Percentiles rank a stretch among this genome's conserved stretches.
These are phyloP conservation scores for Drosophila eugracilis DNA, from an alignment of 1,140 invertebrate genomes.

Conservation along the genomic window DNA sequence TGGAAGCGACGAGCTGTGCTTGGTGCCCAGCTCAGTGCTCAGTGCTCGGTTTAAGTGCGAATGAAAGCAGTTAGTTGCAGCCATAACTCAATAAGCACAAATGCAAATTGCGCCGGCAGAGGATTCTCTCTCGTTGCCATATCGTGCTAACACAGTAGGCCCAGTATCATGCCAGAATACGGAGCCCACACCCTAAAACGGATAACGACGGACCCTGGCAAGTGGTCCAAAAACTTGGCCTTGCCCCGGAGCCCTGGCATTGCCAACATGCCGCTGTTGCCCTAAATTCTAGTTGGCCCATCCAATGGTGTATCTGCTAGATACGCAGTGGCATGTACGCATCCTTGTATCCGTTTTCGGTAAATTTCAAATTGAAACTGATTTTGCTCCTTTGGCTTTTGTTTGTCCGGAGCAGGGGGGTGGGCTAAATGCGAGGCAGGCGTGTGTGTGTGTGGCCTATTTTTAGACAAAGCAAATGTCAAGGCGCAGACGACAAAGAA, in stretches of 20 bases:
- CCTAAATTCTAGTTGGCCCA: conserved; percentile 26
- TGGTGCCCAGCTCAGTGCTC: conserved; percentile 12
- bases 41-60: conserved; percentile 71
- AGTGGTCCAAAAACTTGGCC: conserved; percentile 39
- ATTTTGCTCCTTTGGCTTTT: conserved; percentile 64
- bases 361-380: conserved; percentile 76
- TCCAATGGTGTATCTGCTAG: conserved; percentile 14
- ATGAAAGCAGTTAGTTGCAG: conserved; percentile 79
- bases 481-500: conserved; percentile 51
- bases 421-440: background rate
- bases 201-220: background rate
- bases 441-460: conserved; percentile 18
- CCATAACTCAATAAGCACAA: conserved; percentile 81
- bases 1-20: background rate
- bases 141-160: conserved; percentile 11
- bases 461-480: conserved; percentile 42
- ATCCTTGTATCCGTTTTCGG: conserved; percentile 66
- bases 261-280: conserved; percentile 36
- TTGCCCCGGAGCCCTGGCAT: conserved; percentile 19
- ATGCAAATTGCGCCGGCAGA: conserved; percentile 71
- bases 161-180: conserved; percentile 43
- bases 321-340: conserved; percentile 26
- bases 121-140: conserved; percentile 44
- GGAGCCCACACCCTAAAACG: background rate
- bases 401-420: conserved; percentile 14